A percentile compares a stretch with the other conserved stretches of the same genome.
Conservation (phyloP, 2,797 vertebrate genomes). For the Syndactyla subalaris region DNA sequence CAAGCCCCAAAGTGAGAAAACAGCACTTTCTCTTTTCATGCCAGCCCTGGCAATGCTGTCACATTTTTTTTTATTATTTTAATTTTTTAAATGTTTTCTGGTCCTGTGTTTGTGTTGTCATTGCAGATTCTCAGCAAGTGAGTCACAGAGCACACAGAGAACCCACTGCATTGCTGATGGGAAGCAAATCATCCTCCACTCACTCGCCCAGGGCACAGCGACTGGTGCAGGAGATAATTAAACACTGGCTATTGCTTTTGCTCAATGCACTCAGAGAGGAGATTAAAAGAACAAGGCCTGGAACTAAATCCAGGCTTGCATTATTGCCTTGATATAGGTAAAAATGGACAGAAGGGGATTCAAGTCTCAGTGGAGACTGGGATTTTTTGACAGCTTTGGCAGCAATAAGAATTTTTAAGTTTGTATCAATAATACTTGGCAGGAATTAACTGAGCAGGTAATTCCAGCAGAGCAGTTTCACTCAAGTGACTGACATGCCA, state of each 20-base stretch:
- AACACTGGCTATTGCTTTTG: neutral
- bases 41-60: neutral
- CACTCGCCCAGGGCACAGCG: neutral
- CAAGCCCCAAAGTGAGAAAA: neutral
- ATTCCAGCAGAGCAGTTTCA: neutral
- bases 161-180: neutral
- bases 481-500: neutral
- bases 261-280: neutral
- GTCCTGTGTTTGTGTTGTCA: neutral
- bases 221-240: conserved; percentile 33
- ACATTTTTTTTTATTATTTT: neutral
- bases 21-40: neutral
- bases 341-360: conserved; percentile 8
- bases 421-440: neutral
- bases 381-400: neutral
- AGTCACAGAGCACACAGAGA: neutral
- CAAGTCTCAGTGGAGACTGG: neutral
- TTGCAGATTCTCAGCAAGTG: neutral
- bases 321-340: neutral
- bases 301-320: conserved; percentile 12
- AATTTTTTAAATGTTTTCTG: neutral
- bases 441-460: neutral
- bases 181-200: neutral
- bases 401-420: neutral
- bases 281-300: conserved; percentile 34